A percentile compares a stretch with the other conserved stretches of the same genome.
Evolutionary conservation across 2,888 invertebrate species (phyloP).

Genomic region (Nysson spinosus): DNA sequence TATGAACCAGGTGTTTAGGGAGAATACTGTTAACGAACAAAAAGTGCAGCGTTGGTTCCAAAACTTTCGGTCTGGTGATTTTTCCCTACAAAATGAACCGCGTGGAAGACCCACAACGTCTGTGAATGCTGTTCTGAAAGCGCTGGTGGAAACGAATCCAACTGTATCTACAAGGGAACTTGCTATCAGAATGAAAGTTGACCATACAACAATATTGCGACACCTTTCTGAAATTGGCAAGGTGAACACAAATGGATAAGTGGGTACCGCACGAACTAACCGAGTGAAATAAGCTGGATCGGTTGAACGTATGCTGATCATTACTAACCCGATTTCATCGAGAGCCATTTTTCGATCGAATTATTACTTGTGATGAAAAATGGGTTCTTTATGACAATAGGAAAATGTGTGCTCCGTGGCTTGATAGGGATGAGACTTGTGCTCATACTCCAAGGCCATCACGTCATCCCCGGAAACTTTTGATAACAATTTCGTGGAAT

Average conservation of each 20-base stretch:
- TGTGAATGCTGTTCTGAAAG: conserved; percentile 24
- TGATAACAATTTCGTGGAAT: conserved; percentile 40
- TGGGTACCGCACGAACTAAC: too few relatives aligned
- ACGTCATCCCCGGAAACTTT: conserved; percentile 35
- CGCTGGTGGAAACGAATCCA: conserved; percentile 21
- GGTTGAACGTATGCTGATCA: conserved; percentile 14
- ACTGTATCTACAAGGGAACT: conserved; percentile 18
- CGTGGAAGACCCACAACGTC: conserved; percentile 19
- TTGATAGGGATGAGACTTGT: conserved; percentile 33
- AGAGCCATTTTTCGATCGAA: conserved; percentile 21
- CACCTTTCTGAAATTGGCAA: conserved; percentile 33
- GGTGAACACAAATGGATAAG: conserved; percentile 37
- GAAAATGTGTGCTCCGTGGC: conserved; percentile 34
- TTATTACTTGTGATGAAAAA: conserved; percentile 30
- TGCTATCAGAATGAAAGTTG: conserved; percentile 18
- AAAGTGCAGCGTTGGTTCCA: conserved; percentile 21
- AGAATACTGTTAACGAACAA: conserved; percentile 16
- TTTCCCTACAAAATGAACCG: conserved; percentile 20
- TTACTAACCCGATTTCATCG: conserved; percentile 18
- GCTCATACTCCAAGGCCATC: conserved; percentile 27
- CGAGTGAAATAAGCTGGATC: too few relatives aligned
- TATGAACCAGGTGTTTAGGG: conserved; percentile 14
- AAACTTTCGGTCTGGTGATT: conserved; percentile 19
- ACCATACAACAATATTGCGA: conserved; percentile 25
- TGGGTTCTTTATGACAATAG: too few relatives aligned